Conservation (phyloP, 1,140 invertebrate species). For the Hyphantria cunea region DNA sequence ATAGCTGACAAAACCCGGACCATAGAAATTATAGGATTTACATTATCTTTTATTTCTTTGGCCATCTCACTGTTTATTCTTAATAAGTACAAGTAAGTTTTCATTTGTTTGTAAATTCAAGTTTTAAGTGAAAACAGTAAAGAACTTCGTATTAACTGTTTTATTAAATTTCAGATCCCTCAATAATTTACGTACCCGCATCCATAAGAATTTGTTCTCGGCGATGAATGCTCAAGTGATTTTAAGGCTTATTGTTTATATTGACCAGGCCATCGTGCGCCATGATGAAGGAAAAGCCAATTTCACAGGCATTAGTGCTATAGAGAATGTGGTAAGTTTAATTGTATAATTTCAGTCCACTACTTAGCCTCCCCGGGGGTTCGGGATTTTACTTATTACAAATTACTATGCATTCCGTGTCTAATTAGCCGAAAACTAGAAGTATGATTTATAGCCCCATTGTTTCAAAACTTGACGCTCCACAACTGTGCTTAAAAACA, state of each 20-base stretch:
- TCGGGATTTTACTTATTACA: no score
- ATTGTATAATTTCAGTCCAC: not conserved
- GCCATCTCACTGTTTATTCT: constrained; percentile 91
- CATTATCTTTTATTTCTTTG: constrained; percentile 88
- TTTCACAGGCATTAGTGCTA: constrained; percentile 71
- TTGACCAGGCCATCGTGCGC: constrained; percentile 88
- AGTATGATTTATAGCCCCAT: no score
- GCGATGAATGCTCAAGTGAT: constrained; percentile 93
- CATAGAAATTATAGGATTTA: constrained; percentile 92
- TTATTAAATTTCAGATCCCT: constrained; percentile 85
- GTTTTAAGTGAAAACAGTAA: no score
- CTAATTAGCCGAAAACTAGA: no score
- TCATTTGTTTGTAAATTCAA: no score
- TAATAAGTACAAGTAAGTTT: constrained; percentile 88
- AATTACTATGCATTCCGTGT: no score
- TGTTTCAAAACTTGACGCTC: no score
- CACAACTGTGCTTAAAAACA: no score
- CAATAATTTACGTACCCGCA: constrained; percentile 92
- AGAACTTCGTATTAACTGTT: no score
- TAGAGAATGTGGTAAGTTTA: constrained; percentile 89
- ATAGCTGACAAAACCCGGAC: constrained; percentile 89
- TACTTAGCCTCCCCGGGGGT: no score
- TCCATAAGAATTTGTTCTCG: constrained; percentile 94
- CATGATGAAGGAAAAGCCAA: constrained; percentile 26
- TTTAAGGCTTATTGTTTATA: constrained; percentile 92